These are phyloP conservation scores for Metallyticus violacea DNA, from an alignment of 2,888 invertebrate genomes.

Conservation along the genomic window DNA sequence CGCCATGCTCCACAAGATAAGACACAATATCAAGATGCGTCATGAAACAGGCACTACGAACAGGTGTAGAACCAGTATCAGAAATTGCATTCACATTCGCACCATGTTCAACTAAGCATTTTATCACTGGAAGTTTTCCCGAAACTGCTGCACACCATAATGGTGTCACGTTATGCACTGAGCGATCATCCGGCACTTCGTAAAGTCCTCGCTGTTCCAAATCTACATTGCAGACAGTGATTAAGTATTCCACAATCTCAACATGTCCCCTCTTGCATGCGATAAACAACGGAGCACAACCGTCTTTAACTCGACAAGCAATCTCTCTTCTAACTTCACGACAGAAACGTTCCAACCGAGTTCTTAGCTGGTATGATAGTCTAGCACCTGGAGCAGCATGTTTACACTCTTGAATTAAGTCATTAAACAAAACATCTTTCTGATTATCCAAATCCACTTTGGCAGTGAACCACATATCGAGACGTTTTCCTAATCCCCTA, in stretches of 20 bases:
- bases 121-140: constrained; percentile 73
- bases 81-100: constrained; percentile 84
- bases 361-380: constrained; percentile 55
- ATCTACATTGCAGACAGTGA: constrained; percentile 76
- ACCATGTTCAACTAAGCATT: constrained; percentile 72
- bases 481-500: constrained; percentile 12
- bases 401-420: constrained; percentile 64
- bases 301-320: constrained; percentile 66
- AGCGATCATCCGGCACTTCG: constrained; percentile 79
- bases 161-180: constrained; percentile 80
- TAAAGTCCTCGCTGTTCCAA: constrained; percentile 83
- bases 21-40: constrained; percentile 78
- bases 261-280: constrained; percentile 76
- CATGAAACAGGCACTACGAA: constrained; percentile 91
- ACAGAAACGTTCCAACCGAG: constrained; percentile 56
- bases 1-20: constrained; percentile 72
- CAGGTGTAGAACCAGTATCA: constrained; percentile 85
- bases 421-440: constrained; percentile 56
- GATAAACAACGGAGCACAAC: constrained; percentile 78
- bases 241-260: constrained; percentile 81
- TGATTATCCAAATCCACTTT: constrained; percentile 37
- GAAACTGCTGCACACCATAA: constrained; percentile 91
- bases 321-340: constrained; percentile 63
- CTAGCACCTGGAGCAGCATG: constrained; percentile 66
- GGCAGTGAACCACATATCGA: constrained; percentile 38